A percentile compares a stretch with the other conserved stretches of the same genome.
These are phyloP conservation scores for Octomys mimax DNA, from an alignment of 2,797 vertebrate species.

Conservation along the genomic window DNA sequence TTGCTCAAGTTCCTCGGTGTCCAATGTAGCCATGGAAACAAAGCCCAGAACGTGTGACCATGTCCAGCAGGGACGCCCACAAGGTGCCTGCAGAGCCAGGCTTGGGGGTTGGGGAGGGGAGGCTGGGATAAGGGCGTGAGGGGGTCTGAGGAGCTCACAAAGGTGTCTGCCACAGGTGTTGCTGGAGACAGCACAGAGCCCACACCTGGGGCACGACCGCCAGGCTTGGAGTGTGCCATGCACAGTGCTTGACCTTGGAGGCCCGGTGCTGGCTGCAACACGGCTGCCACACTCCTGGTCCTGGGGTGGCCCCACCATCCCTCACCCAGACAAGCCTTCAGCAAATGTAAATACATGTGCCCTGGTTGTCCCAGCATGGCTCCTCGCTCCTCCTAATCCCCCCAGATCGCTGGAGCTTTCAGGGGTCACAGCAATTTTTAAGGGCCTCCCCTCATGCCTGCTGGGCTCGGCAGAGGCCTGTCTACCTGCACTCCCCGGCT, in stretches of 20 bases:
- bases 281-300: not conserved
- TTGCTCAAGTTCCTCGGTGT: rapidly evolving
- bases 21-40: rapidly evolving
- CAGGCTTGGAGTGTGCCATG: not conserved
- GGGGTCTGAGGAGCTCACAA: too few species aligned
- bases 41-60: not conserved
- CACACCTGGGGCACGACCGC: not conserved
- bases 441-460: conserved; percentile 74
- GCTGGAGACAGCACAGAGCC: rapidly evolving
- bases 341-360: conserved; percentile 86
- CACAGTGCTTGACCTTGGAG: conserved; percentile 58
- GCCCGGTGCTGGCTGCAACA: conserved; percentile 60
- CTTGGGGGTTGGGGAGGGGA: too few species aligned
- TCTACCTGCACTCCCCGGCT: conserved; percentile 76
- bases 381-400: conserved; percentile 84
- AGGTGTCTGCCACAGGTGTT: not conserved
- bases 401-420: conserved; percentile 87
- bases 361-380: conserved; percentile 80
- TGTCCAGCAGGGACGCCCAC: not conserved
- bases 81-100: not conserved
- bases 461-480: conserved; percentile 82
- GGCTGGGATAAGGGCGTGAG: not conserved
- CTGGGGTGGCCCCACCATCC: conserved; percentile 67
- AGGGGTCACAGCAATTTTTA: conserved; percentile 86
- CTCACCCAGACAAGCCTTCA: conserved; percentile 81